Percentiles rank a stretch among this genome's conserved stretches.
Evolutionary conservation across 2,797 vertebrate genomes (phyloP).

Genomic region (Alfaro cultratus): DNA sequence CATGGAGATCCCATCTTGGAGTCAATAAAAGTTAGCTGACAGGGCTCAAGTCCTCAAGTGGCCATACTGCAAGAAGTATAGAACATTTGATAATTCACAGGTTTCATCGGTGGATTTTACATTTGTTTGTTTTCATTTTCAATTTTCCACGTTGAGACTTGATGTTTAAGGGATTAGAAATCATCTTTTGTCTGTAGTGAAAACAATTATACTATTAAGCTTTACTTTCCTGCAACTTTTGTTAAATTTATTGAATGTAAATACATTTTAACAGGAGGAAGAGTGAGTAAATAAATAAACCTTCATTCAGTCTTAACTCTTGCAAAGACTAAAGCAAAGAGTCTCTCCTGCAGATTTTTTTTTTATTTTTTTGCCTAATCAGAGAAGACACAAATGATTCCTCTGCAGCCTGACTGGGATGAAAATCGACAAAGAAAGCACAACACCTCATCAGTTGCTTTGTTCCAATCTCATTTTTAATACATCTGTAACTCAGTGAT

Average conservation of each 20-base stretch:
- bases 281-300: not conserved
- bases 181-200: not conserved
- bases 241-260: conserved; percentile 2
- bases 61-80: conserved; percentile 13
- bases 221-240: not conserved
- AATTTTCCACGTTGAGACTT: not conserved
- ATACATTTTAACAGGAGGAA: not conserved
- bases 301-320: conserved; percentile 7
- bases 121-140: not conserved
- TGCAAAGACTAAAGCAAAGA: conserved; percentile 13
- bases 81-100: conserved; percentile 6
- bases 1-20: conserved; percentile 67
- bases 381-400: conserved; percentile 43
- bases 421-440: conserved; percentile 35
- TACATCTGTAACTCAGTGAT: conserved; percentile 9
- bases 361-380: conserved; percentile 46
- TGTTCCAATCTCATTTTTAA: conserved; percentile 26
- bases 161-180: not conserved
- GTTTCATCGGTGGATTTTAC: conserved; percentile 10
- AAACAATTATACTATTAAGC: not conserved
- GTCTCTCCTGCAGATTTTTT: conserved; percentile 23
- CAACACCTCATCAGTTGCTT: conserved; percentile 48
- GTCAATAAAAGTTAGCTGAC: conserved; percentile 60
- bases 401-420: conserved; percentile 31
- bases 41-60: conserved; percentile 38